Evolutionary conservation across 2,888 invertebrate species (phyloP), one percentile per base, ranked within the genome.

Genomic region (Tuberolachnus salignus): DNA sequence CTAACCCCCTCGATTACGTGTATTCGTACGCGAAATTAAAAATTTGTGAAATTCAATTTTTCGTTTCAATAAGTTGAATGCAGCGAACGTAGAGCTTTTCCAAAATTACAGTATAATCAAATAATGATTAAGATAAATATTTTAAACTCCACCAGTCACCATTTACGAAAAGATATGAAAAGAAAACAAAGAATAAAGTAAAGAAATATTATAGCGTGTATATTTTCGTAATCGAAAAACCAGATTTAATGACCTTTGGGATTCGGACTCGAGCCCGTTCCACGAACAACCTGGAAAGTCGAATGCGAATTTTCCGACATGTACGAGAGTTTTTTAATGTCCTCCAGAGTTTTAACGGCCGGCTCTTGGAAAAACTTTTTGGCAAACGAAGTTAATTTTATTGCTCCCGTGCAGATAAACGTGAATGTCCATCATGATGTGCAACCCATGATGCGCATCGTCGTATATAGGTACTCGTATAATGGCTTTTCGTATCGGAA

Each of bases 241-340:
- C 55, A 67, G 57, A 75, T 66, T 75, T 67, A 75, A 75, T 75
- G 57, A 59, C 75, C 57, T 67, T 75, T 67, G 75, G 57, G 57
- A 75, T 59, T 67, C 57, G 57, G 57, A 75, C 55, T 34, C 26
- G 34, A 19, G 57, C 49, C 57, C 26, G 49, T 44, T 75, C 75
- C 66, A 66, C 6, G 34, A 57, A 13, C 67, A 49, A 67, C 66
- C 57, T 66, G 66, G 26, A 75, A n/a, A 66, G 4, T 19, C 14
- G 10, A 49, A 49, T 66, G 26, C 16, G 57, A 55, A 67, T 49
- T 49, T 21, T 44, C 55, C 26, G 46, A 55, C 46, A 26, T 57
- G 55, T 53, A 64, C 10, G 2, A 23, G 44, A 23, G 46, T 75
- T 57, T 67, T 73, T 74, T 64, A 73, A 75, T 64, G 64, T 67